Evolutionary conservation across 2,888 invertebrate species (phyloP), one percentile per base, ranked within the genome.

Genomic region (Agrotis puta): DNA sequence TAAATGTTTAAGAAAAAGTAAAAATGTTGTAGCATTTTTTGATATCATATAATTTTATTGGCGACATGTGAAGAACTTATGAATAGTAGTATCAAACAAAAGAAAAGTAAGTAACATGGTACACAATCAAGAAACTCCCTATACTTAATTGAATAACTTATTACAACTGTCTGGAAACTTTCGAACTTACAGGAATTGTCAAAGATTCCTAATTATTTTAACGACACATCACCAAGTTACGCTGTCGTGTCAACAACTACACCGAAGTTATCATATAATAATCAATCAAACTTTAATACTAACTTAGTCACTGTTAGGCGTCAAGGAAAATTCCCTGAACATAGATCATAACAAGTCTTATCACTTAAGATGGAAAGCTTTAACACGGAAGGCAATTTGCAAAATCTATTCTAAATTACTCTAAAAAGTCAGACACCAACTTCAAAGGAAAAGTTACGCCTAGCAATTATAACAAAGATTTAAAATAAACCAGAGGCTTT

Each of bases 361-460:
- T 58, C 69, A 75, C 83, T 76, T 79, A 66, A 71, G 77, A 79
- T 85, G 82, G 87, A 88, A 89, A 87, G 86, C 81, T 68, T 84
- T 74, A 77, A 80, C 83, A 81, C 71, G 79, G 74, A 61, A 79
- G 74, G 77, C 79, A 85, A 85, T 86, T 84, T 87, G 83, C 83
- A 69, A 88, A 87, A 87, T 88, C 87, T 85, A 80, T 84, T 69
- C 84, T 77, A 82, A 86, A 87, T 86, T 82, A 81, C 82, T 69
- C 70, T 62, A 86, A 81, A 84, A 83, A 85, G 66, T 54, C 61
- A 48, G 66, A 64, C 65, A 59, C 78, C 67, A 72, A 81, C 82
- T 83, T 85, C 84, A 51, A 81, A 74, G 78, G 79, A 86, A 82
- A 84, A 78, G 76, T 75, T 67, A 77, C 79, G 77, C 59, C 24